Conservation (phyloP, 2,113 vertebrate genomes). For the Sphyrna mokarran region DNA sequence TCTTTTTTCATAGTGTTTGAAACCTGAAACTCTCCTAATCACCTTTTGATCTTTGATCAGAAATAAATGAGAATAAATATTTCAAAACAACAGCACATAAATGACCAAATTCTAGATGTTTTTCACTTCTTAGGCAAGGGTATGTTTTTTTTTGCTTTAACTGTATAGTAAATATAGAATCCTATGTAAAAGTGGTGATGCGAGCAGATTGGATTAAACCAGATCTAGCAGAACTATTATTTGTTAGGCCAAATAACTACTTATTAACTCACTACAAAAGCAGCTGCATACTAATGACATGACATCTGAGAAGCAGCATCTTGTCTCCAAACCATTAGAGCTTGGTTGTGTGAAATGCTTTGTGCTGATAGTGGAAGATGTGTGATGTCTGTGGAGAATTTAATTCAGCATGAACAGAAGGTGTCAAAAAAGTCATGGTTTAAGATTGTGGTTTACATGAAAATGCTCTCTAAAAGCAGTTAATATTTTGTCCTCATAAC, state of each 20-base stretch:
- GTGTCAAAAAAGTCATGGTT: neutral
- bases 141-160: neutral
- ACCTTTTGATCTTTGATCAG: neutral
- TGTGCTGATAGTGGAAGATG: neutral
- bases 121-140: neutral
- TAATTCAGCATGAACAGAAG: neutral
- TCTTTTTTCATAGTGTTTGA: neutral
- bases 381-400: neutral
- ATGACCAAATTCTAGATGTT: neutral
- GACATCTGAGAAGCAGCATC: slow-evolving; percentile 12
- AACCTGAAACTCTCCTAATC: neutral
- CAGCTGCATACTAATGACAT: neutral
- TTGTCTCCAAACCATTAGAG: neutral
- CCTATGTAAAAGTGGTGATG: neutral
- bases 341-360: neutral
- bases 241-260: slow-evolving; percentile 2
- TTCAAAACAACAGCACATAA: neutral
- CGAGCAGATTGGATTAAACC: slow-evolving; percentile 4
- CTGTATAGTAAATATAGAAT: neutral
- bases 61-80: neutral
- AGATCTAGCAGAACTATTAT: neutral
- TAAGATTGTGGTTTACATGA: neutral
- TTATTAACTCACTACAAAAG: slow-evolving; percentile 3
- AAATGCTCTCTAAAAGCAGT: neutral
- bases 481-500: neutral